Evolutionary conservation across 2,888 invertebrate genomes (phyloP), one percentile per base, ranked within the genome.

Genomic region (Eledona agricola): DNA sequence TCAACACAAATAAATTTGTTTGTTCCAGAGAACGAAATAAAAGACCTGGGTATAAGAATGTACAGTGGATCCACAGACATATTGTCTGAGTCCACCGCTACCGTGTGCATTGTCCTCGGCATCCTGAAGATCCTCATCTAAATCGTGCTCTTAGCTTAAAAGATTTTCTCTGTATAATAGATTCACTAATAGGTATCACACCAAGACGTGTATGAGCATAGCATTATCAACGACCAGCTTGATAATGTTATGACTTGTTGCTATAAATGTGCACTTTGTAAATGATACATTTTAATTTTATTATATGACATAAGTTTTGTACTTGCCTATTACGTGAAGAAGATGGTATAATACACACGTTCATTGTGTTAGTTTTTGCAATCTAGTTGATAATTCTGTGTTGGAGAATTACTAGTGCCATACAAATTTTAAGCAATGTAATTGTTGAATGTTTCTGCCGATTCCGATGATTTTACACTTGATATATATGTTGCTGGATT

Each of bases 101-200:
- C 42, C 12, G 17, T 57, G 13, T 57, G 34, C 40, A 34, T 55
- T 26, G 28, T 46, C 49, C 52, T 43, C 57, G 42, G 46, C 35
- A 40, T 51, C 51, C 40, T 57, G 37, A 58, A 57, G 42, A 50
- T 59, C 54, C 52, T 64, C 50, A 65, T 53, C 52, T 63, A 62
- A 64, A 55, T 40, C 51, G 57, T 59, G 52, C 51, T 59, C 56
- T 59, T 60, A 60, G 50, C 57, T 50, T 37, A 34, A 45, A 22
- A 57, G 31, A 52, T 58, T 62, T 62, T 62, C 58, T 65, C 61
- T 65, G 56, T 65, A 63, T 50, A 51, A 58, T 62, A 53, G 62
- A 67, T 64, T 72, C 72, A 72, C 73, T 73, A 63, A 71, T 70
- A 70, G 71, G 68, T 65, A 68, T 69, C 65, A 72, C 72, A 73